These are phyloP conservation scores for Gymnosoma rotundatum DNA, from an alignment of 2,888 invertebrate genomes.

Conservation along the genomic window DNA sequence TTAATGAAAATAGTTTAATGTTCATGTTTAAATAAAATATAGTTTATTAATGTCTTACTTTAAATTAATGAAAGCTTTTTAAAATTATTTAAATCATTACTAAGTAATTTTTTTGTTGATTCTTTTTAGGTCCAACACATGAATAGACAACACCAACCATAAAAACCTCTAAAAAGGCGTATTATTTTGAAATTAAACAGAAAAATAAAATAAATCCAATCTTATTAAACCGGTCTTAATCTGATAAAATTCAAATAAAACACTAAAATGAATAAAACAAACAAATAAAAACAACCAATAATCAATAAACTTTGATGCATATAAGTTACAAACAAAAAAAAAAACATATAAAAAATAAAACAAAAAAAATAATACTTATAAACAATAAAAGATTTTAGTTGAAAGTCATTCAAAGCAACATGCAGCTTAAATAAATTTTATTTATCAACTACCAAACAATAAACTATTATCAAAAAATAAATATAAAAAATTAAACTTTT, in stretches of 20 bases:
- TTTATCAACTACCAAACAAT: too few species aligned
- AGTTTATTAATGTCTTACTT: neutral
- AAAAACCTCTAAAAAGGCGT: slow-evolving; percentile 71
- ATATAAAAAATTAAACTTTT: too few species aligned
- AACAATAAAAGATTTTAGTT: too few species aligned
- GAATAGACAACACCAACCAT: slow-evolving; percentile 70
- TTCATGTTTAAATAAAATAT: too few species aligned
- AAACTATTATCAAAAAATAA: too few species aligned
- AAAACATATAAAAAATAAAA: slow-evolving; percentile 5
- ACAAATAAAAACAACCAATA: slow-evolving; percentile 50
- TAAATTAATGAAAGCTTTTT: neutral
- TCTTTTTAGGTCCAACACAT: slow-evolving; percentile 73
- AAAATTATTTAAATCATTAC: neutral
- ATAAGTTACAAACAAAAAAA: slow-evolving; percentile 29
- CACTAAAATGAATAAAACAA: slow-evolving; percentile 47
- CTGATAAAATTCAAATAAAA: slow-evolving; percentile 44
- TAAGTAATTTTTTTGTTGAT: slow-evolving; percentile 1
- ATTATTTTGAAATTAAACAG: slow-evolving; percentile 69
- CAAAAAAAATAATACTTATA: too few species aligned
- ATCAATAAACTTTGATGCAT: slow-evolving; percentile 32
- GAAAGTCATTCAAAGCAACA: too few species aligned
- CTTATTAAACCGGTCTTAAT: slow-evolving; percentile 47
- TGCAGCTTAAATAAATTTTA: too few species aligned
- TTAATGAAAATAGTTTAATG: too few species aligned
- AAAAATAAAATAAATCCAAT: slow-evolving; percentile 59